A percentile compares a stretch with the other conserved stretches of the same genome.
Conservation (phyloP, 2,113 vertebrate species). For the Garra rufa region DNA sequence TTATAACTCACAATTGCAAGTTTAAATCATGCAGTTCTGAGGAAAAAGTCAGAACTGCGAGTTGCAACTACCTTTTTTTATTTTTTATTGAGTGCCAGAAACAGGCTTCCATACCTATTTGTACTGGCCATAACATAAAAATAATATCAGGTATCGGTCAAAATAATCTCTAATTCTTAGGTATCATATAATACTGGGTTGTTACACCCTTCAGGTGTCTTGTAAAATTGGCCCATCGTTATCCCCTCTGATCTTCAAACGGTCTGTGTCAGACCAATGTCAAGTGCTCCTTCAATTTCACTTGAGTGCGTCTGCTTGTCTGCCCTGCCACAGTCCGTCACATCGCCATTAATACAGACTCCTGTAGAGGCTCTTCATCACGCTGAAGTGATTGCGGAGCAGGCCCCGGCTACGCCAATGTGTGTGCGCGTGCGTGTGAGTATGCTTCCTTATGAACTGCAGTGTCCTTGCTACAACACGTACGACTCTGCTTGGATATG, state of each 20-base stretch:
- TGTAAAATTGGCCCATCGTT: neutral
- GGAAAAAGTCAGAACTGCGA: no score
- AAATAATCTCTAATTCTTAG: neutral
- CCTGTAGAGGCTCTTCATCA: conserved; percentile 59
- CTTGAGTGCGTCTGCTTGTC: conserved; percentile 54
- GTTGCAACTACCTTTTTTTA: no score
- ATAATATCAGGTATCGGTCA: neutral
- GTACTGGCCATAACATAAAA: neutral
- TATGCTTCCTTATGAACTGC: conserved; percentile 48
- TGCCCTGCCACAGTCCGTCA: conserved; percentile 45
- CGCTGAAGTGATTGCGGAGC: conserved; percentile 56
- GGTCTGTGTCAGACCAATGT: conserved; percentile 52
- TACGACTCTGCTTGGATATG: conserved; percentile 52
- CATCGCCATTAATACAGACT: conserved; percentile 52
- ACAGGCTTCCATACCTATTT: neutral
- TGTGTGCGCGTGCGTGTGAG: conserved; percentile 20
- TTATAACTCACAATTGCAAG: no score
- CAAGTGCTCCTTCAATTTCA: conserved; percentile 58
- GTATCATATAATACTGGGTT: neutral
- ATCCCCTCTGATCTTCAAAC: conserved; percentile 43
- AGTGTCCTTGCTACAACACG: conserved; percentile 58
- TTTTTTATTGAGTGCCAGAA: neutral
- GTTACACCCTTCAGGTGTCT: neutral
- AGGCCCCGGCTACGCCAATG: conserved; percentile 38
- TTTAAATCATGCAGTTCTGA: no score